Percentiles rank a stretch among this genome's conserved stretches.
phyloP scores from a whole-genome alignment of 2,888 invertebrate genomes.

The Drymonia ruficornis region DNA sequence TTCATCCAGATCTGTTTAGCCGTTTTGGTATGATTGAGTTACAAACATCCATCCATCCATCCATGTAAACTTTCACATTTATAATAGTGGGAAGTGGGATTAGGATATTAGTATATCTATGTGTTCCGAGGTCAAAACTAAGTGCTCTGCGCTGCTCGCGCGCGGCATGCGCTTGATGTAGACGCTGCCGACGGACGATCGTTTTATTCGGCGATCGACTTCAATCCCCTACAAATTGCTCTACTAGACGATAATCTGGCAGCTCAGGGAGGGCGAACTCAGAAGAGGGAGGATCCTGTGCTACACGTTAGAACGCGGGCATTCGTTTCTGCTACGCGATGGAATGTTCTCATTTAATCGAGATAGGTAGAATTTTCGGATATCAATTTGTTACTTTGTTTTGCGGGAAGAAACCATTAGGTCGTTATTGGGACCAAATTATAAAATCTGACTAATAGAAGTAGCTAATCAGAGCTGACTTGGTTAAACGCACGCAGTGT shows the following conservation, averaged over 20 bases:
- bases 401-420: neutral
- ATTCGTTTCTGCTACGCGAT: constrained; percentile 61
- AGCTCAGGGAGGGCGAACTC: constrained; percentile 53
- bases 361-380: constrained; percentile 52
- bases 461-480: too few species aligned
- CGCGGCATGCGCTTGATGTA: too few species aligned
- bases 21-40: too few species aligned
- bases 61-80: too few species aligned
- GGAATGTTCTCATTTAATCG: constrained; percentile 69
- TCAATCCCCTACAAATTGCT: constrained; percentile 78
- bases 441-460: too few species aligned
- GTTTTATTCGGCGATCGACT: constrained; percentile 61
- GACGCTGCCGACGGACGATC: constrained; percentile 57
- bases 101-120: too few species aligned
- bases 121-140: too few species aligned
- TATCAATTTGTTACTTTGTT: constrained; percentile 55
- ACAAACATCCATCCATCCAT: too few species aligned
- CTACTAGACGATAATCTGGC: constrained; percentile 72
- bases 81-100: too few species aligned
- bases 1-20: too few species aligned
- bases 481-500: neutral
- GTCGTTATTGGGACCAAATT: neutral
- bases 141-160: too few species aligned
- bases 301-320: constrained; percentile 35
- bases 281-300: constrained; percentile 32